A percentile compares a stretch with the other conserved stretches of the same genome.
phyloP scores from a whole-genome alignment of 2,888 invertebrate species.

The Sphaerophoria taeniata region DNA sequence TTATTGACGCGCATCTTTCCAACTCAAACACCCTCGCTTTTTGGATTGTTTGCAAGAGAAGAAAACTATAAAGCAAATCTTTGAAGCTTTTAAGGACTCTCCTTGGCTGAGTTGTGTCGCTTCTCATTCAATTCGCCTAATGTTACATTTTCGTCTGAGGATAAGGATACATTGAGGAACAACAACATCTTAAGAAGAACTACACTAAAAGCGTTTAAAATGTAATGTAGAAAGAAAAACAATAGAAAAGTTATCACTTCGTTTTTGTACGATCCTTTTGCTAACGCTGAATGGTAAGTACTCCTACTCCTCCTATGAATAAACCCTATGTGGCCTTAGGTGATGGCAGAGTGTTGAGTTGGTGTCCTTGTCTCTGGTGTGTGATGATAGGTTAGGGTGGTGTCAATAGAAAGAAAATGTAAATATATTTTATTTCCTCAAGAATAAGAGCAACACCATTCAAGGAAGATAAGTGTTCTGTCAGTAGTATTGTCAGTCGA shows the following conservation, averaged over 20 bases:
- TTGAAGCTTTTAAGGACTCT: too few species aligned
- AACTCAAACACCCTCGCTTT: slow-evolving; percentile 2
- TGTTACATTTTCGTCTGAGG: slow-evolving; percentile 52
- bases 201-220: slow-evolving; percentile 15
- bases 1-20: slow-evolving; percentile 50
- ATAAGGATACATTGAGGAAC: slow-evolving; percentile 64
- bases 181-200: slow-evolving; percentile 24
- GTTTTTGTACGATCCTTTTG: background rate
- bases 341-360: background rate
- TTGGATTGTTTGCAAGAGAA: background rate
- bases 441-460: too few species aligned
- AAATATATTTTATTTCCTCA: slow-evolving; percentile 42
- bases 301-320: background rate
- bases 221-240: too few species aligned
- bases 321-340: background rate
- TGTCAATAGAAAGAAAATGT: slow-evolving; percentile 49
- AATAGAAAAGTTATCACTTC: slow-evolving; percentile 55
- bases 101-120: too few species aligned
- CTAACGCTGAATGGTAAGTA: background rate
- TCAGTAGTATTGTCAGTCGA: too few species aligned
- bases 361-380: too few species aligned
- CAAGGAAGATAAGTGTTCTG: too few species aligned
- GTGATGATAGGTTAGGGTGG: background rate
- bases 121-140: too few species aligned
- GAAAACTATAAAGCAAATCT: slow-evolving; percentile 52